Percentiles rank a stretch among this genome's conserved stretches.
These are phyloP conservation scores for Argyra leucocephala DNA, from an alignment of 2,888 invertebrate species.

Conservation along the genomic window DNA sequence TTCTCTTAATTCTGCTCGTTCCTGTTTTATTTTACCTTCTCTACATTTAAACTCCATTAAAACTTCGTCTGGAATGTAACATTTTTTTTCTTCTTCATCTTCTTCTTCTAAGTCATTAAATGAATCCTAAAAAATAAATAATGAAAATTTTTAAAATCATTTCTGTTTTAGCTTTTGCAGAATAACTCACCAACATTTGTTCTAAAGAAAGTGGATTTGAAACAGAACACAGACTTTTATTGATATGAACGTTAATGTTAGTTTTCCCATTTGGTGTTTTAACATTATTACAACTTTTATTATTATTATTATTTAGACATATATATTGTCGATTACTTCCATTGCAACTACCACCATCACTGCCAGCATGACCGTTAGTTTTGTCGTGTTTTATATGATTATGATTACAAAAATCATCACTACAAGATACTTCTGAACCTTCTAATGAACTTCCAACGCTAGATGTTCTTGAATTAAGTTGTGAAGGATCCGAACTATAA, in stretches of 20 bases:
- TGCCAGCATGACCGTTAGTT: not conserved
- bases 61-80: constrained; percentile 74
- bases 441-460: constrained; percentile 78
- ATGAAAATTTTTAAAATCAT: constrained; percentile 12
- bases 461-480: constrained; percentile 59
- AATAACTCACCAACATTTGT: constrained; percentile 62
- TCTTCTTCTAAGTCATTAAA: constrained; percentile 69
- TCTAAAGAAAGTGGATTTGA: constrained; percentile 47
- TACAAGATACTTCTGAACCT: constrained; percentile 82
- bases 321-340: constrained; percentile 39
- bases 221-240: constrained; percentile 20
- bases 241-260: constrained; percentile 23
- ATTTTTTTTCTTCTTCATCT: constrained; percentile 63
- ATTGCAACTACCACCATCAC: constrained; percentile 29
- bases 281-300: constrained; percentile 16
- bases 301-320: constrained; percentile 23
- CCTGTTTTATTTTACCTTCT: constrained; percentile 64
- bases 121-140: constrained; percentile 53
- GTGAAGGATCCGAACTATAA: constrained; percentile 67
- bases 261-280: constrained; percentile 14
- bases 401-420: constrained; percentile 77
- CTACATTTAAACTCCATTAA: constrained; percentile 77
- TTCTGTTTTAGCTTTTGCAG: not conserved
- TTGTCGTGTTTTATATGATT: constrained; percentile 39
- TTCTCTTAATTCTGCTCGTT: constrained; percentile 72